Percentiles rank a stretch among this genome's conserved stretches.
phyloP scores from a whole-genome alignment of 2,888 invertebrate genomes.

The Ophonus ardosiacus region DNA sequence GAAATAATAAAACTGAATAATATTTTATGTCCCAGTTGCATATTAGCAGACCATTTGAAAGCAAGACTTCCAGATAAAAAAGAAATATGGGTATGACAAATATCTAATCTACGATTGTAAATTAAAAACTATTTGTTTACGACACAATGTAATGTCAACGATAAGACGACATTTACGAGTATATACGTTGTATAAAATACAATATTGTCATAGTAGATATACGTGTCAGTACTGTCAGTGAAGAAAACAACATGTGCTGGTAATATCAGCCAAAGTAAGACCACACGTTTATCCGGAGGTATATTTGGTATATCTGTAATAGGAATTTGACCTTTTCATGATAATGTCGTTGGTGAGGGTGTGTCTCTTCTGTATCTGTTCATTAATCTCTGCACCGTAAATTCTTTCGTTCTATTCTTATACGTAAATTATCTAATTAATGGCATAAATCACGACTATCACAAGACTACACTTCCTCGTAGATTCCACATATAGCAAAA shows the following conservation, averaged over 20 bases:
- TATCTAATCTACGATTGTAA: neutral
- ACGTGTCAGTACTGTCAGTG: neutral
- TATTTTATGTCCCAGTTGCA: neutral
- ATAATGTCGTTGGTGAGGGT: constrained; percentile 23
- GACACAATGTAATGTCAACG: neutral
- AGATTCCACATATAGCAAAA: constrained; percentile 15
- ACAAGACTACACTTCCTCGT: constrained; percentile 19
- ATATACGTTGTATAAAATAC: neutral
- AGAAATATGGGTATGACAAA: neutral
- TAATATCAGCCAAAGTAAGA: neutral
- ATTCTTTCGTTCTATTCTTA: constrained; percentile 38
- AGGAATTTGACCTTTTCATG: constrained; percentile 42
- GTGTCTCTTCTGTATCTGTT: constrained; percentile 32
- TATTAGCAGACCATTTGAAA: neutral
- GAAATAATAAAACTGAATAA: too few species aligned
- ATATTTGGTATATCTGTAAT: constrained; percentile 35
- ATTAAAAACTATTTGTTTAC: neutral
- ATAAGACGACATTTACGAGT: neutral
- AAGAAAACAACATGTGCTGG: neutral
- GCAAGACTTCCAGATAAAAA: neutral
- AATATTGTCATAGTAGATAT: neutral
- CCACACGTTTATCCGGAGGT: constrained; percentile 1
- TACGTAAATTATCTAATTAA: constrained; percentile 47
- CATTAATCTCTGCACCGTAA: constrained; percentile 40
- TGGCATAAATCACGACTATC: constrained; percentile 24